Percentiles rank a stretch among this genome's conserved stretches.
phyloP scores from a whole-genome alignment of 2,797 vertebrate genomes.

The Bryconaethiops microstoma region DNA sequence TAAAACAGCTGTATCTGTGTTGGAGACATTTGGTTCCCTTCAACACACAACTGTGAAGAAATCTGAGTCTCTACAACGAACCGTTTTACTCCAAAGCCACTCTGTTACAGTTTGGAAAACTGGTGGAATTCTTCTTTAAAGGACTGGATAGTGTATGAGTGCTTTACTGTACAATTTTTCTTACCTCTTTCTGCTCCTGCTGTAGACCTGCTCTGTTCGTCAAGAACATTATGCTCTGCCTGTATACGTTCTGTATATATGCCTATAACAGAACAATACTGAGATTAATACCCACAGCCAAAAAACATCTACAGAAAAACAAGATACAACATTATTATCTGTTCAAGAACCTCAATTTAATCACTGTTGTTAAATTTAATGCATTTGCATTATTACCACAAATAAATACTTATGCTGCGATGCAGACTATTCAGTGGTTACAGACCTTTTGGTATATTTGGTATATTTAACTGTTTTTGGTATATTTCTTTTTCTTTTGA shows the following conservation, averaged over 20 bases:
- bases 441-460: no score
- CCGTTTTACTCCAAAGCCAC: no score
- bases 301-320: no score
- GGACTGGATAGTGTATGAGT: not conserved
- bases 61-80: no score
- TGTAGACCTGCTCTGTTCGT: not conserved
- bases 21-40: no score
- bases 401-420: no score
- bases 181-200: not conserved
- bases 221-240: not conserved
- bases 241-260: not conserved
- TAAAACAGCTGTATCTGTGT: no score
- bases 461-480: no score
- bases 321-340: not conserved
- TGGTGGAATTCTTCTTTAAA: not conserved
- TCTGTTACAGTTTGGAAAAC: no score
- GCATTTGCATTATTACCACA: not conserved
- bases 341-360: not conserved
- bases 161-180: not conserved
- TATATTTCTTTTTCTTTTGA: no score
- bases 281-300: not conserved
- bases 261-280: not conserved
- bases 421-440: not conserved
- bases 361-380: not conserved
- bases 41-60: no score